Evolutionary conservation across 53 echinoderm and acorn worm species (phyloP).

Genomic region (Hippasteria phrygiana): DNA sequence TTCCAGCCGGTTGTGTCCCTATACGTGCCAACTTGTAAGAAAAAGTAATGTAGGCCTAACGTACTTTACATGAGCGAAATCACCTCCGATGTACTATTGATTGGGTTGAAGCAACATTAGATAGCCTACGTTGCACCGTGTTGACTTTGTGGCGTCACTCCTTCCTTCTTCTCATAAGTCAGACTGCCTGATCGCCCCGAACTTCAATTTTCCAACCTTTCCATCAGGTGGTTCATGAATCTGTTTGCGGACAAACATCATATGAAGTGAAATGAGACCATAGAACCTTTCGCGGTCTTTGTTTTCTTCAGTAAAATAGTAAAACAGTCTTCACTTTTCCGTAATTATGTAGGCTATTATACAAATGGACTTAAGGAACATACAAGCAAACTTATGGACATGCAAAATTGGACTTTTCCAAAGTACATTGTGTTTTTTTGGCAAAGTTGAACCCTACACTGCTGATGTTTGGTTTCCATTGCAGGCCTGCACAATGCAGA

Average conservation of each 20-base stretch:
- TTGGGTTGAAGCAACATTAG: neutral
- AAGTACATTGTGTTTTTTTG: neutral
- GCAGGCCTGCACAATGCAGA: slow-evolving; percentile 15
- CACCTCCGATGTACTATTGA: neutral
- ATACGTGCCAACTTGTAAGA: no score
- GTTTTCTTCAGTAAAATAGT: no score
- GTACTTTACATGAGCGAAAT: neutral
- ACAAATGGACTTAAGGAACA: no score
- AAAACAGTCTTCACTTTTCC: no score
- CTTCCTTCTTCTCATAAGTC: neutral
- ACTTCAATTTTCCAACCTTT: neutral
- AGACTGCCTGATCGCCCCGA: neutral
- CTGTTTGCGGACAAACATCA: no score
- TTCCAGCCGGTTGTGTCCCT: no score
- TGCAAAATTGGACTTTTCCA: no score
- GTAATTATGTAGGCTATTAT: no score
- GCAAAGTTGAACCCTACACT: neutral
- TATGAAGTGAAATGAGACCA: neutral
- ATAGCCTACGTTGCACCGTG: neutral
- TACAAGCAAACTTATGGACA: neutral
- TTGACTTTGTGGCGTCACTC: neutral
- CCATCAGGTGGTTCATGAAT: no score
- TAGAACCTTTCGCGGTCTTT: no score
- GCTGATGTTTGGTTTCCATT: neutral
- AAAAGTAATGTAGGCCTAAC: neutral